A percentile compares a stretch with the other conserved stretches of the same genome.
phyloP scores from a whole-genome alignment of 2,888 invertebrate genomes.

The Caenorhabditis virilis region DNA sequence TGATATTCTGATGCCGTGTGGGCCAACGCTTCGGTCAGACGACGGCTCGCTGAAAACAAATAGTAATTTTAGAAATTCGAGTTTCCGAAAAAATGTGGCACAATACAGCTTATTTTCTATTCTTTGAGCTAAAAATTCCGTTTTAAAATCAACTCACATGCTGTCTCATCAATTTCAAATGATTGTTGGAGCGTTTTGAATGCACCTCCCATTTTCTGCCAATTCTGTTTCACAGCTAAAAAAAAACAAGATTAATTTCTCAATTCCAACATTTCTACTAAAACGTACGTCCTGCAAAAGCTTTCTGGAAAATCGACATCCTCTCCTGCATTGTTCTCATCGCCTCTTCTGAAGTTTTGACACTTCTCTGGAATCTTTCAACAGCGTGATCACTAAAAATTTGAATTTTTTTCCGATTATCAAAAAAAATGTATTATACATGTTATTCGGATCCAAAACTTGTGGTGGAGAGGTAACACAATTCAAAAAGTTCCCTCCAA shows the following conservation, averaged over 20 bases:
- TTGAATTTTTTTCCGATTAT: not conserved
- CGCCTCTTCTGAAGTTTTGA: constrained; percentile 84
- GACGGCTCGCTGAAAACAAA: constrained; percentile 35
- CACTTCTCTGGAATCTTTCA: constrained; percentile 83
- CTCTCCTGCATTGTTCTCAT: constrained; percentile 83
- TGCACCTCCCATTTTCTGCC: constrained; percentile 85
- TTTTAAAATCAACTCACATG: constrained; percentile 40
- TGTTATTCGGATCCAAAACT: constrained; percentile 74
- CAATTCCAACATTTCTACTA: not conserved
- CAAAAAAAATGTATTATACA: too few species aligned
- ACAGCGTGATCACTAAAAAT: constrained; percentile 78
- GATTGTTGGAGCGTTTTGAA: constrained; percentile 84
- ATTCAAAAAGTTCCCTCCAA: constrained; percentile 88
- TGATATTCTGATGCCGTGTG: constrained; percentile 49
- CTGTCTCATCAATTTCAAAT: constrained; percentile 77
- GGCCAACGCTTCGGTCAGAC: constrained; percentile 51
- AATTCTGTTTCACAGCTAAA: constrained; percentile 82
- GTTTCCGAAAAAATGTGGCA: not conserved
- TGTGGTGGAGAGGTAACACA: constrained; percentile 84
- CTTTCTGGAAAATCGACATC: constrained; percentile 84
- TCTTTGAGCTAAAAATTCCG: too few species aligned
- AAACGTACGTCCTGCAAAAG: constrained; percentile 77
- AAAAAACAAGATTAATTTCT: not conserved
- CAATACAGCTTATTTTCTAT: too few species aligned
- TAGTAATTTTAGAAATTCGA: constrained; percentile 1